phyloP scores from a whole-genome alignment of 2,797 vertebrate genomes.

The Bradypodion pumilum region DNA sequence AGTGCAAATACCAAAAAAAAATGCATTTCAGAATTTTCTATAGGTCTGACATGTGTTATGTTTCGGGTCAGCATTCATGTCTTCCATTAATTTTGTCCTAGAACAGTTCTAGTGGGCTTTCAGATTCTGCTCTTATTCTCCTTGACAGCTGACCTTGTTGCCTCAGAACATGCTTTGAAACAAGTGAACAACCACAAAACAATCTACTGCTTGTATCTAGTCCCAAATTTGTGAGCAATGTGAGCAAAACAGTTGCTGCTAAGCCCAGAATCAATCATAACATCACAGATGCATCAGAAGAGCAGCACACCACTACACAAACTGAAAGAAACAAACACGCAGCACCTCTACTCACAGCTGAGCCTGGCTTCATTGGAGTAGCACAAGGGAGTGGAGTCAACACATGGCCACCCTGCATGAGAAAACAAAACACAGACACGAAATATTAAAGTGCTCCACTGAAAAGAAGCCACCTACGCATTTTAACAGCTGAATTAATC shows the following conservation, averaged over 20 bases:
- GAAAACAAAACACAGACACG: constrained; percentile 16
- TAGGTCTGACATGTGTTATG: background rate
- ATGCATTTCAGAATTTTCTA: background rate
- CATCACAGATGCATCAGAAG: background rate
- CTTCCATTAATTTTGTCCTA: background rate
- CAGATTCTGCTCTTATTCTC: background rate
- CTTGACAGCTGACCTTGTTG: background rate
- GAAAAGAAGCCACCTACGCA: background rate
- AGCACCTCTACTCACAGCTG: constrained; percentile 85
- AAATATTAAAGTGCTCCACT: background rate
- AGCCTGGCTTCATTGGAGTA: constrained; percentile 93
- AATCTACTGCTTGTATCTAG: background rate
- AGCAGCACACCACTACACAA: constrained; percentile 9
- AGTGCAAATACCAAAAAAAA: background rate
- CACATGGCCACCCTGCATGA: constrained; percentile 91
- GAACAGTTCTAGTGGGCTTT: background rate
- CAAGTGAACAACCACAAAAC: background rate
- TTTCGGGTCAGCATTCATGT: background rate
- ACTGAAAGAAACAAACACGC: constrained; percentile 7
- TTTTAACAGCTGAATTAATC: background rate
- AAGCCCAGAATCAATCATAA: background rate
- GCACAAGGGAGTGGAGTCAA: constrained; percentile 92
- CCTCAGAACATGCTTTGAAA: background rate
- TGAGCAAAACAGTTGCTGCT: background rate
- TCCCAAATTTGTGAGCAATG: background rate